These are phyloP conservation scores for Periphyllus acericola DNA, from an alignment of 2,888 invertebrate species.

Conservation along the genomic window DNA sequence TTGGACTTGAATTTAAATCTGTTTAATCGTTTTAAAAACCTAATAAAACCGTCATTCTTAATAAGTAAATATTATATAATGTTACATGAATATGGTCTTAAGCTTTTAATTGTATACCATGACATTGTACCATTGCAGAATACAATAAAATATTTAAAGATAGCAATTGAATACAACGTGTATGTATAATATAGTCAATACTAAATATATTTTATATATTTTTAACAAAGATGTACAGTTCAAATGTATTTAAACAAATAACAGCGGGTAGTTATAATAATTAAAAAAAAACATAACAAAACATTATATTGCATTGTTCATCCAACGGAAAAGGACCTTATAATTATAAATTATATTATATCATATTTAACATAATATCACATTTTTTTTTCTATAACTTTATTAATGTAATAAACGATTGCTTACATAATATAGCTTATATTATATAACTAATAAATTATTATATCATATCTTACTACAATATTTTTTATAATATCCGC, in stretches of 20 bases:
- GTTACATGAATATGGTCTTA: no score
- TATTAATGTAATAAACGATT: neutral
- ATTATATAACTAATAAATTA: neutral
- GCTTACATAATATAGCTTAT: no score
- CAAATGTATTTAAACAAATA: constrained; percentile 13
- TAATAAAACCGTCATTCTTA: no score
- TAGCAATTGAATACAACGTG: neutral
- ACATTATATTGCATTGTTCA: constrained; percentile 2
- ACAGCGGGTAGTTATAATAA: constrained; percentile 17
- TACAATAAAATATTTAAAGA: neutral
- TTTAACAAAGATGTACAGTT: neutral
- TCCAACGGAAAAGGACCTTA: neutral
- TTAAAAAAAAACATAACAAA: neutral
- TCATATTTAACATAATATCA: constrained; percentile 45
- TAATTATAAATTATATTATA: neutral
- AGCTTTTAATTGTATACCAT: neutral
- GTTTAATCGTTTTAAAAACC: no score
- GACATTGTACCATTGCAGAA: neutral
- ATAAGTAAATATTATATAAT: no score
- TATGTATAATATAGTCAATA: no score
- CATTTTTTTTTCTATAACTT: constrained; percentile 19
- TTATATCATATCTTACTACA: neutral
- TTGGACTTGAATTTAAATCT: no score
- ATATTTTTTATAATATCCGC: neutral
- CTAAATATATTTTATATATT: neutral